Evolutionary conservation across 2,797 vertebrate genomes (phyloP).

Genomic region (Bradypodion pumilum): DNA sequence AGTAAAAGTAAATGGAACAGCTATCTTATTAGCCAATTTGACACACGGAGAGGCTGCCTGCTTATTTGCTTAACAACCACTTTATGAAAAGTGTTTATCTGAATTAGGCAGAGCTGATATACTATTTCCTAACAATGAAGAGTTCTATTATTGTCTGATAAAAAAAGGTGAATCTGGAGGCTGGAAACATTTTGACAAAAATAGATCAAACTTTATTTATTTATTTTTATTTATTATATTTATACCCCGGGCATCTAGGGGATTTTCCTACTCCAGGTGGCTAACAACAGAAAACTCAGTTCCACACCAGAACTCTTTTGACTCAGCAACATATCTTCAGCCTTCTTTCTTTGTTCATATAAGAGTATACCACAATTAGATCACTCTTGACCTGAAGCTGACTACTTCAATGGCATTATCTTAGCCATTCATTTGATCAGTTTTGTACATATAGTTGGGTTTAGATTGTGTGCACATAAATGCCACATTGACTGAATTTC

Average conservation of each 20-base stretch:
- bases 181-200: background rate
- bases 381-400: no score
- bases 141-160: background rate
- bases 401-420: no score
- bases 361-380: no score
- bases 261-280: no score
- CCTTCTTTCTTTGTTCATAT: no score
- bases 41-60: background rate
- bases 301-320: background rate
- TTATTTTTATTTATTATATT: no score
- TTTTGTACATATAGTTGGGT: no score
- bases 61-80: background rate
- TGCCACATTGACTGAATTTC: no score
- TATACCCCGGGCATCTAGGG: no score
- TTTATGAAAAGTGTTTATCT: background rate
- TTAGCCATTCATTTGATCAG: no score
- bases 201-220: background rate
- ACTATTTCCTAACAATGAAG: background rate
- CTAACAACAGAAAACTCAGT: no score
- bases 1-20: slow-evolving; percentile 24
- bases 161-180: background rate
- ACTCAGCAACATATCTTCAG: background rate
- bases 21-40: background rate
- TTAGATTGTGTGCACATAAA: no score
- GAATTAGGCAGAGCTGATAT: background rate